Base-by-base conservation (phyloP, 2,888 invertebrate genomes). In the Argyresthia albistria region DNA sequence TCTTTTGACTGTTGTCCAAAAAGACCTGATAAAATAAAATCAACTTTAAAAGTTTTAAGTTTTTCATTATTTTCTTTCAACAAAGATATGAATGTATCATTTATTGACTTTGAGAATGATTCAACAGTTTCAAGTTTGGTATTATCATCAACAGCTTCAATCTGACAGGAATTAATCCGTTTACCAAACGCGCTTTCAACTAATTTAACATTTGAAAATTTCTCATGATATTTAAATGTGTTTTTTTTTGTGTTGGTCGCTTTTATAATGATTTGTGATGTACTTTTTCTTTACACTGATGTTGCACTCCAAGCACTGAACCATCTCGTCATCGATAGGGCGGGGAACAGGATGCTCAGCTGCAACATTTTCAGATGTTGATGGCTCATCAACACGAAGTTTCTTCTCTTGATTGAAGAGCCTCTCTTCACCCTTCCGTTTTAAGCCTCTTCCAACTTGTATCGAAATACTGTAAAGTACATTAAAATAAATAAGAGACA, bases 1-100 rank as follows among this genome's bases (percentile, higher is more conserved):
- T 57, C 51, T 56, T 59, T 59, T 0, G 51, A 55, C 56, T 59
- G 50, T 43, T 60, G 56, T 39, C 58, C 43, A 52, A 60, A 60
- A 43, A 59, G 53, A 4, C 56, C 59, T 35, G 55, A 47, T 50
- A 59, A 56, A 47, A 58, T 54, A 51, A 61, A 58, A 54, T 60
- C 57, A 14, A 58, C 43, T 53, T 58, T 59, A 42, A 54, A 45
- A 45, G 45, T 53, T 35, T 36, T 54, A 46, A 55, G 50, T 45
- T 57, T 11, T n/a, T 46, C 46, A 45, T 37, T 39, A 48, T 50
- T 35, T 39, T 50, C 42, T 3, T 14, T 50, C 7, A 50, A 8
- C n/a, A 39, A 39, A 39, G 11, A 39, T 14, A 9, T 4, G 39
- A 50, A 39, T 4, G n/a, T 39, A 16, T 50, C 50, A 10, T n/a